A percentile compares a stretch with the other conserved stretches of the same genome.
phyloP scores from a whole-genome alignment of 2,797 vertebrate genomes.

The Anguilla marmorata region DNA sequence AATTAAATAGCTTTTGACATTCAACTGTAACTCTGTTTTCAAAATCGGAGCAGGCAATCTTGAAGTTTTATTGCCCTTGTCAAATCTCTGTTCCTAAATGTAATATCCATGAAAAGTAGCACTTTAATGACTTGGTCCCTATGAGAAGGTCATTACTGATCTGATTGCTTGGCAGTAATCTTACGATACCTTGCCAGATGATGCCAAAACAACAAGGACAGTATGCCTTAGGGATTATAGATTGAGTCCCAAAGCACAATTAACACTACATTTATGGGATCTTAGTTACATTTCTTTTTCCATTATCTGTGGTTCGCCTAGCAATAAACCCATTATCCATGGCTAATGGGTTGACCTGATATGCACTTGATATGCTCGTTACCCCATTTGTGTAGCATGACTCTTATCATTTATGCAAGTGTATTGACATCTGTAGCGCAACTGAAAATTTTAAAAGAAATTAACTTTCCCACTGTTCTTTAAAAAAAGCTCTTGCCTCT shows the following conservation, averaged over 20 bases:
- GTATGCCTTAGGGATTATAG: not conserved
- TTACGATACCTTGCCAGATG: not conserved
- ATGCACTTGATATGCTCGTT: not conserved
- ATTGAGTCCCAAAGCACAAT: not conserved
- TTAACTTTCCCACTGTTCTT: not conserved
- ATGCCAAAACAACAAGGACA: constrained; percentile 2
- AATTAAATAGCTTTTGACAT: not conserved
- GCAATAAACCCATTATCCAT: not conserved
- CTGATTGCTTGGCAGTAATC: not conserved
- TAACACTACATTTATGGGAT: not conserved
- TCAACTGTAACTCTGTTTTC: not conserved
- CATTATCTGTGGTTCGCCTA: not conserved
- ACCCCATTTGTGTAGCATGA: not conserved
- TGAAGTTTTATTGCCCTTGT: not conserved
- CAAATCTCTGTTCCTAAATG: not conserved
- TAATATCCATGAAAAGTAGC: constrained; percentile 4
- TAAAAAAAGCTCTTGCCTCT: no score
- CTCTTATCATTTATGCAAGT: not conserved
- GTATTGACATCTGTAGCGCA: not conserved
- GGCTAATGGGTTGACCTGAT: not conserved
- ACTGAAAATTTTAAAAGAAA: not conserved
- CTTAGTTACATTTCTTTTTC: not conserved
- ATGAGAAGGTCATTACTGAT: not conserved
- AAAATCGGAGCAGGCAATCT: not conserved
- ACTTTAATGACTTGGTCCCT: not conserved